Conservation (phyloP, 2,797 vertebrate species). For the Eulemur coronatus region DNA sequence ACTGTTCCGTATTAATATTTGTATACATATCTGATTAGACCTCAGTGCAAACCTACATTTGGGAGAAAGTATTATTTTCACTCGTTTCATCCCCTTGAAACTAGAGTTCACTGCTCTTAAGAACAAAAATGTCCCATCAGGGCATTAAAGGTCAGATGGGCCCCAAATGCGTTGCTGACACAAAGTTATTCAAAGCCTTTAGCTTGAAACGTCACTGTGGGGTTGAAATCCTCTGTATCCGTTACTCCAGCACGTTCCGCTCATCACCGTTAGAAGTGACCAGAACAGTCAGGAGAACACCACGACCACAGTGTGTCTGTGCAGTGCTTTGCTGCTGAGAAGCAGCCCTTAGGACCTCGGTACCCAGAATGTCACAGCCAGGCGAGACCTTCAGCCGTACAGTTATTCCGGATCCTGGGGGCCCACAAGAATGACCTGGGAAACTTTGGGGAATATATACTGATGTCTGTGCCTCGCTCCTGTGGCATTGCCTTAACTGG, state of each 20-base stretch:
- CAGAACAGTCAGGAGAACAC: accelerated
- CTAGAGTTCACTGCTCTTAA: not conserved
- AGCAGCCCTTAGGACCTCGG: not conserved
- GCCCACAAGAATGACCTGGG: not conserved
- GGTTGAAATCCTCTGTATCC: not conserved
- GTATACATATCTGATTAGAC: not conserved
- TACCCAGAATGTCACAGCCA: accelerated
- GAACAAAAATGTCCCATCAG: not conserved
- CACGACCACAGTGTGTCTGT: accelerated
- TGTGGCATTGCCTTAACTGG: not conserved
- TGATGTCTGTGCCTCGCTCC: accelerated
- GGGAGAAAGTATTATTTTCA: not conserved
- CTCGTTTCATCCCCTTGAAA: not conserved
- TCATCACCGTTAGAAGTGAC: not conserved
- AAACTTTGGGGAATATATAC: accelerated
- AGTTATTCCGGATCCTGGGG: accelerated
- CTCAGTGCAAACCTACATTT: not conserved
- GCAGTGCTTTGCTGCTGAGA: not conserved
- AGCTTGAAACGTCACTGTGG: not conserved
- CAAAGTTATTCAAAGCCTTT: not conserved
- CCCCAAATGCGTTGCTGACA: not conserved
- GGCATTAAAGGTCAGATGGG: not conserved
- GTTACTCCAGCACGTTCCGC: not conserved
- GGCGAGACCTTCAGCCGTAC: accelerated
- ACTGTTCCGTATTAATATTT: not conserved